These are phyloP conservation scores for Sander vitreus DNA, from an alignment of 2,113 vertebrate genomes.

Conservation along the genomic window DNA sequence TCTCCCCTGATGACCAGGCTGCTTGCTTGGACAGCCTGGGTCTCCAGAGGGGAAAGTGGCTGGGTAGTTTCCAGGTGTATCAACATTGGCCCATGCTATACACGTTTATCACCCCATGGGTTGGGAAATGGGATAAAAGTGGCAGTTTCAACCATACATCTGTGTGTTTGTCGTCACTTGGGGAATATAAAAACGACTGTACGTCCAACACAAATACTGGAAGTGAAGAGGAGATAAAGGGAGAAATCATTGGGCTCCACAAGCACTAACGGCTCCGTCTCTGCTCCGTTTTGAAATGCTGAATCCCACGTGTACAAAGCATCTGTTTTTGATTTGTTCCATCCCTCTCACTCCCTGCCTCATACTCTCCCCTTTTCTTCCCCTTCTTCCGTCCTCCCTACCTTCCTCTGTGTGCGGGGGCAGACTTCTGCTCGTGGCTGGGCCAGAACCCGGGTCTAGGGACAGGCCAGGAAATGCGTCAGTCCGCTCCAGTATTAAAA, in stretches of 20 bases:
- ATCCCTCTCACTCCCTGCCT: conserved; percentile 56
- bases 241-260: conserved; percentile 12
- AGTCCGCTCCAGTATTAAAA: conserved; percentile 72
- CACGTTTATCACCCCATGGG: conserved; percentile 29
- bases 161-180: conserved; percentile 24
- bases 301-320: conserved; percentile 80
- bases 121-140: conserved; percentile 46
- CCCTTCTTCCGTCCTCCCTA: conserved; percentile 54
- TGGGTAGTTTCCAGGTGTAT: conserved; percentile 68
- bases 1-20: conserved; percentile 40
- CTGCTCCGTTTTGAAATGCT: conserved; percentile 67
- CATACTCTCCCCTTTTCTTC: conserved; percentile 46
- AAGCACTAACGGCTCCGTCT: conserved; percentile 17
- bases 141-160: conserved; percentile 31
- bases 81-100: conserved; percentile 52
- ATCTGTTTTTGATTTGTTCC: conserved; percentile 85
- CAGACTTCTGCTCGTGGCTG: conserved; percentile 53
- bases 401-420: conserved; percentile 74
- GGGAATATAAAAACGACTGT: conserved; percentile 35
- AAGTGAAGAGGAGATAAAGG: conserved; percentile 20
- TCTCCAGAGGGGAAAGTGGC: conserved; percentile 8
- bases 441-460: conserved; percentile 67
- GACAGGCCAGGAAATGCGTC: conserved; percentile 79
- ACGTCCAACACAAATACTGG: neutral
- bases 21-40: conserved; percentile 25